A percentile compares a stretch with the other conserved stretches of the same genome.
phyloP scores from a whole-genome alignment of 2,797 vertebrate species.

The Aldrovandia affinis region DNA sequence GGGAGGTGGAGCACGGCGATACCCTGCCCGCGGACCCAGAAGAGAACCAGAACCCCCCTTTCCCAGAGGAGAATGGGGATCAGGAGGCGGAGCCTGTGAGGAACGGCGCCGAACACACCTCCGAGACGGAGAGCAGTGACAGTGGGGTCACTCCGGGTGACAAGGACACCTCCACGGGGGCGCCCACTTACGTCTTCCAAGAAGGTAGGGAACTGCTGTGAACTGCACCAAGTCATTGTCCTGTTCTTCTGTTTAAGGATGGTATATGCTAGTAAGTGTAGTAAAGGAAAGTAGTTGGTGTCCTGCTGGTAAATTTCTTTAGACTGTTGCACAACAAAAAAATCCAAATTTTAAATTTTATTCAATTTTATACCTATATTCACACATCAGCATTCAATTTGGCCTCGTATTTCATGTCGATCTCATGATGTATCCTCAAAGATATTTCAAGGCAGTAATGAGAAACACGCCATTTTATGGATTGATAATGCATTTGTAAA shows the following conservation, averaged over 20 bases:
- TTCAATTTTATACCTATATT: too few species aligned
- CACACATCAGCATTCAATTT: too few species aligned
- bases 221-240: background rate
- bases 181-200: constrained; percentile 55
- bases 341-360: too few species aligned
- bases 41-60: constrained; percentile 63
- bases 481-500: background rate
- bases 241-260: too few species aligned
- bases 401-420: too few species aligned
- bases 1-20: constrained; percentile 26
- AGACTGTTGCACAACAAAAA: too few species aligned
- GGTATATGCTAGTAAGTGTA: too few species aligned
- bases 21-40: constrained; percentile 65
- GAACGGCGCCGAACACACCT: constrained; percentile 71
- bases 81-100: constrained; percentile 65
- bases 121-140: constrained; percentile 64
- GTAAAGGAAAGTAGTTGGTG: too few species aligned
- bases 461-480: background rate
- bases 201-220: constrained; percentile 61
- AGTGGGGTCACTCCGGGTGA: constrained; percentile 43
- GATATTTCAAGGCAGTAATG: background rate
- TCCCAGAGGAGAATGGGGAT: constrained; percentile 75
- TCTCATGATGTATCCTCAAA: background rate
- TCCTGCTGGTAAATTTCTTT: too few species aligned
- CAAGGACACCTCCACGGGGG: constrained; percentile 57